Conservation (phyloP, 2,888 invertebrate genomes). For the Volucella bombylans region DNA sequence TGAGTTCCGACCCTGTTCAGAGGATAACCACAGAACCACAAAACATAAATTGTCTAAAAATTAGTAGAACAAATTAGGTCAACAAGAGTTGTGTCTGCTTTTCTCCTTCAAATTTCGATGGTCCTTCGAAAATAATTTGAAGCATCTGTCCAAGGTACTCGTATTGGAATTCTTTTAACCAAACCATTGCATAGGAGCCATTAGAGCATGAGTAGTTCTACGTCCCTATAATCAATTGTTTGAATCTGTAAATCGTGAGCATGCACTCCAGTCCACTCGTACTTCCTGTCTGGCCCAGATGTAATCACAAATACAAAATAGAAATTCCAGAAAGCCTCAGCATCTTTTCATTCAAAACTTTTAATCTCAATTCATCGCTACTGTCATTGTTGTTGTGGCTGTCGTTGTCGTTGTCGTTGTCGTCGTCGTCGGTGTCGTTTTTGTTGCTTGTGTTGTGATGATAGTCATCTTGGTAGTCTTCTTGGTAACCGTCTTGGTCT, state of each 20-base stretch:
- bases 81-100: no score
- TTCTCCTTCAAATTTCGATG: no score
- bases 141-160: background rate
- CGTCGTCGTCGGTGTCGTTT: conserved; percentile 2
- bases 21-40: no score
- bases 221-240: conserved; percentile 18
- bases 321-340: background rate
- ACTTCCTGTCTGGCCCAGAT: conserved; percentile 18
- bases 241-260: conserved; percentile 15
- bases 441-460: no score
- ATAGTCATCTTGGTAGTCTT: conserved; percentile 13
- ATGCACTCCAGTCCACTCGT: conserved; percentile 3
- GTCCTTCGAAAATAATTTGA: no score
- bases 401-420: background rate
- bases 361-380: conserved; percentile 35
- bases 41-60: no score
- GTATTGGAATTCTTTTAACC: background rate
- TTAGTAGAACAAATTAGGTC: no score
- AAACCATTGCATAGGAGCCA: background rate
- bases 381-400: conserved; percentile 2
- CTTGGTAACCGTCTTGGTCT: conserved; percentile 20
- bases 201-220: no score
- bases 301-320: conserved; percentile 1
- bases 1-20: no score
- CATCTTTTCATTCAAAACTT: conserved; percentile 61